Percentiles rank a stretch among this genome's conserved stretches.
Evolutionary conservation across 2,888 invertebrate species (phyloP).

Genomic region (Latrodectus elegans): DNA sequence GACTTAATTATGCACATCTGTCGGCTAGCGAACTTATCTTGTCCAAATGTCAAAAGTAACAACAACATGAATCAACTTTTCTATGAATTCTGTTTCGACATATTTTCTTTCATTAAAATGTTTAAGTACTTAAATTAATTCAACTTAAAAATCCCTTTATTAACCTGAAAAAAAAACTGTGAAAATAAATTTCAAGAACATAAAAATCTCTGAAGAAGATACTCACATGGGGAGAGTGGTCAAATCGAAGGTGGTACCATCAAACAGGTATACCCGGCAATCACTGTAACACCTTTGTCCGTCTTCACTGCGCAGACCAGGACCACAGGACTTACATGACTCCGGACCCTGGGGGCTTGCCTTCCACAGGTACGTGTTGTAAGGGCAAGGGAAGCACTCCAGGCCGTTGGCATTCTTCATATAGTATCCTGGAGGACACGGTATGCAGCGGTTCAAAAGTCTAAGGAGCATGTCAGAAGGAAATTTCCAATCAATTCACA

Average conservation of each 20-base stretch:
- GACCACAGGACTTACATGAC: constrained; percentile 77
- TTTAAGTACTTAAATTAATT: too few species aligned
- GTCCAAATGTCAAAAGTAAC: too few species aligned
- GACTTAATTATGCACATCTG: too few species aligned
- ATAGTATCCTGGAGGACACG: constrained; percentile 78
- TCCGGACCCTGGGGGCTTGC: constrained; percentile 73
- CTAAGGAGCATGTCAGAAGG: not conserved
- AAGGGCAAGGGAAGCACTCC: constrained; percentile 77
- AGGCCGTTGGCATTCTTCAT: constrained; percentile 74
- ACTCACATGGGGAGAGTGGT: constrained; percentile 75
- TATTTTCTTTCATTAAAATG: too few species aligned
- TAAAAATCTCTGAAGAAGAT: not conserved
- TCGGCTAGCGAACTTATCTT: too few species aligned
- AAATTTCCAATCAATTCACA: too few species aligned
- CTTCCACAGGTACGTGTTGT: constrained; percentile 74
- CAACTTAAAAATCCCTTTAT: too few species aligned
- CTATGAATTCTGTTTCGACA: too few species aligned
- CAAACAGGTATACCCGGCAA: constrained; percentile 74
- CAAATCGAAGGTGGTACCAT: constrained; percentile 73
- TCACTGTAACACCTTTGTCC: constrained; percentile 76
- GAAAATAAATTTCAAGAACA: not conserved
- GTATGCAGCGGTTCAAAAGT: constrained; percentile 76
- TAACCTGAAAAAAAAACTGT: too few species aligned
- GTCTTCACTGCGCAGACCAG: constrained; percentile 75
- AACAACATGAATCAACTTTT: too few species aligned